These are phyloP conservation scores for Cyclura pinguis DNA, from an alignment of 2,797 vertebrate species.

Conservation along the genomic window DNA sequence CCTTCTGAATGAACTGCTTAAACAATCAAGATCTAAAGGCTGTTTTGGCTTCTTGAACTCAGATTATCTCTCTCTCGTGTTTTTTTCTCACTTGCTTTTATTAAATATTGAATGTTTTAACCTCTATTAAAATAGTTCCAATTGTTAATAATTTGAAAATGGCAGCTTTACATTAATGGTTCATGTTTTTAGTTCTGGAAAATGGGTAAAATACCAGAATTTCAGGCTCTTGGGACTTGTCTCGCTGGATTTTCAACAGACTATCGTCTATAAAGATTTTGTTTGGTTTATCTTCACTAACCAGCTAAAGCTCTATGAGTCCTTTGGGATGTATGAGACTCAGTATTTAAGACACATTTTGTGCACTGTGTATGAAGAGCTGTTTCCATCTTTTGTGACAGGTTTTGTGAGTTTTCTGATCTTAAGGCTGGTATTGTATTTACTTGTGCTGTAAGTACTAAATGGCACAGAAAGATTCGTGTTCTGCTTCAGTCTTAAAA, in stretches of 20 bases:
- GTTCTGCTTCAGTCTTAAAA: constrained; percentile 2
- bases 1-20: not conserved
- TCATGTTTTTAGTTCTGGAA: not conserved
- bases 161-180: not conserved
- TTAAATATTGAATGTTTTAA: not conserved
- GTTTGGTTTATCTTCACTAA: not conserved
- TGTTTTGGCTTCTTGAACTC: not conserved
- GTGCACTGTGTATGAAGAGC: not conserved
- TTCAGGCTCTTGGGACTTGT: not conserved
- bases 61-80: not conserved
- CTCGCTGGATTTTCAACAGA: not conserved
- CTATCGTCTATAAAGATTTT: not conserved
- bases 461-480: not conserved
- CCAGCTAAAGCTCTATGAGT: not conserved
- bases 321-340: not conserved
- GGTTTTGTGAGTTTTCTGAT: not conserved
- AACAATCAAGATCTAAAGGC: not conserved
- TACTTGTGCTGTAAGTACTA: not conserved
- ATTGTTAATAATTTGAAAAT: not conserved
- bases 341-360: not conserved
- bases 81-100: not conserved
- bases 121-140: not conserved
- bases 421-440: not conserved
- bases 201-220: not conserved
- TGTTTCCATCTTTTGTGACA: not conserved